Evolutionary conservation across 2,797 vertebrate species (phyloP).

Genomic region (Pantherophis vulpinus): DNA sequence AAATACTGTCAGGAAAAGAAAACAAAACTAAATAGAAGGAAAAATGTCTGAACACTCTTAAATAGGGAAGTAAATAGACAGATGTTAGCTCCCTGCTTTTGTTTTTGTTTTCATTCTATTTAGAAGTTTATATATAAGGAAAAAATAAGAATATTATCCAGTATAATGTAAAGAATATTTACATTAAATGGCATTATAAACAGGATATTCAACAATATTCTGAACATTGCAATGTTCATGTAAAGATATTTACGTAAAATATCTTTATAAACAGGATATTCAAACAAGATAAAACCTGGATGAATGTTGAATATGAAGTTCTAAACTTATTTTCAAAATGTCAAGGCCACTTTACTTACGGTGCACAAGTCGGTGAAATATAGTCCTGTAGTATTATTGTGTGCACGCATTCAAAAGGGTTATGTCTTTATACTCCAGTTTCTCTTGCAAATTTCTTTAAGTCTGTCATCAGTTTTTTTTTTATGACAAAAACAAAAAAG

Average conservation of each 20-base stretch:
- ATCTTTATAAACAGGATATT: conserved; percentile 34
- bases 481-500: conserved; percentile 54
- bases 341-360: conserved; percentile 48
- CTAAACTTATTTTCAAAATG: conserved; percentile 43
- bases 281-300: conserved; percentile 22
- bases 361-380: conserved; percentile 40
- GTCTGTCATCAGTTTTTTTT: conserved; percentile 9
- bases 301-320: conserved; percentile 12
- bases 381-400: conserved; percentile 29
- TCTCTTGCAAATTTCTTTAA: not conserved
- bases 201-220: conserved; percentile 14
- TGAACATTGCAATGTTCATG: not conserved
- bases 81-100: not conserved
- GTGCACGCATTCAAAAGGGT: conserved; percentile 43
- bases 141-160: too few species aligned
- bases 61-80: not conserved
- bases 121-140: too few species aligned
- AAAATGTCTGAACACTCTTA: not conserved
- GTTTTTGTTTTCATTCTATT: not conserved
- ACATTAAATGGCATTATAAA: not conserved
- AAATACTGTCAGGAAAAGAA: not conserved
- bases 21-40: not conserved
- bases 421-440: conserved; percentile 57
- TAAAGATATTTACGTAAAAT: conserved; percentile 18
- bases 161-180: too few species aligned